These are phyloP conservation scores for Paedocypris sp. DNA, from an alignment of 2,113 vertebrate species.

Conservation along the genomic window DNA sequence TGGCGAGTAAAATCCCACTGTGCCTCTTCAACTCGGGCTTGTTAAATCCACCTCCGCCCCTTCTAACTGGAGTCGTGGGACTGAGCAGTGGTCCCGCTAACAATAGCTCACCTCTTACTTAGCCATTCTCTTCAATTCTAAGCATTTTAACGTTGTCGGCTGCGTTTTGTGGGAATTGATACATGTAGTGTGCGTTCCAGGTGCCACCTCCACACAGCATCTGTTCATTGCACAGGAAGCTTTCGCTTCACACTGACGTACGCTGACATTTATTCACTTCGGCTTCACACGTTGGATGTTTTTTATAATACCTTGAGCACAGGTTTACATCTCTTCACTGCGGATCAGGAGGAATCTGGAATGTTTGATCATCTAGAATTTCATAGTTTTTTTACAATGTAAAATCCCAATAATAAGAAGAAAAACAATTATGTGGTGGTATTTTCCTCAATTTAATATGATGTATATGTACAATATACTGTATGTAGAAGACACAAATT, in stretches of 20 bases:
- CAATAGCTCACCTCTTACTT: slow-evolving; percentile 27
- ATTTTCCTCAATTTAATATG: too few species aligned
- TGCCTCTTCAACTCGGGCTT: slow-evolving; percentile 17
- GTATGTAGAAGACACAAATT: too few species aligned
- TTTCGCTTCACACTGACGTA: too few species aligned
- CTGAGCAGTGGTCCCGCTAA: slow-evolving; percentile 20
- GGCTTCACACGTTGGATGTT: neutral
- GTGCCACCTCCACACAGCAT: slow-evolving; percentile 5
- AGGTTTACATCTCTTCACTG: too few species aligned
- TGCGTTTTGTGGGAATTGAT: slow-evolving; percentile 16
- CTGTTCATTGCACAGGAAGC: neutral
- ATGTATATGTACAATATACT: too few species aligned
- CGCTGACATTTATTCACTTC: too few species aligned
- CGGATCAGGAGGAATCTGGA: too few species aligned
- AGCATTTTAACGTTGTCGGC: slow-evolving; percentile 20
- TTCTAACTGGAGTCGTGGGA: slow-evolving; percentile 25
- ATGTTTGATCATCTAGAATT: too few species aligned
- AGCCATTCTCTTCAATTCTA: slow-evolving; percentile 25
- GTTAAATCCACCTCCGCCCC: slow-evolving; percentile 28
- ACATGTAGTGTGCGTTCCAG: slow-evolving; percentile 15
- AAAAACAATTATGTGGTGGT: too few species aligned
- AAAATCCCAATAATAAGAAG: too few species aligned
- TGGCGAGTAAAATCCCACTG: slow-evolving; percentile 23
- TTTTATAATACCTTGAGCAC: too few species aligned
- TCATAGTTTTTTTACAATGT: too few species aligned